Percentiles rank a stretch among this genome's conserved stretches.
Evolutionary conservation across 2,888 invertebrate species (phyloP).

Genomic region (Xiphydria camelus): DNA sequence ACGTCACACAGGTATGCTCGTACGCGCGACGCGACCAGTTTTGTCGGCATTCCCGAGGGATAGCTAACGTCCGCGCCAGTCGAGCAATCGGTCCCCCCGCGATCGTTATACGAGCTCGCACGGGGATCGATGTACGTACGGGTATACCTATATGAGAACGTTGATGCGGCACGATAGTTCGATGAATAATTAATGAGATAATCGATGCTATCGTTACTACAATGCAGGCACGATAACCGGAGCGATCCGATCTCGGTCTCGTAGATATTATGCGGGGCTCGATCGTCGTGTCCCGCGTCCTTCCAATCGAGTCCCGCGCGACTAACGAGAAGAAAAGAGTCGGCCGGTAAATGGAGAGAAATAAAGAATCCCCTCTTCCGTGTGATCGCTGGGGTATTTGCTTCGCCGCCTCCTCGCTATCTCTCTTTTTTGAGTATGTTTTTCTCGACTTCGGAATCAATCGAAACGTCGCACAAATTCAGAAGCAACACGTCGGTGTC

Average conservation of each 20-base stretch:
- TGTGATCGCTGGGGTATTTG: not conserved
- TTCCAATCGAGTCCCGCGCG: not conserved
- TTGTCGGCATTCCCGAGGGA: not conserved
- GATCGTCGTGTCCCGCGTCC: not conserved
- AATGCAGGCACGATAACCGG: conserved; percentile 11
- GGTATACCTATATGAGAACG: conserved; percentile 10
- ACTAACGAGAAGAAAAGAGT: not conserved
- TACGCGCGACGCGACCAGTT: no score
- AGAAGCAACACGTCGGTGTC: no score
- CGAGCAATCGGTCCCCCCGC: no score
- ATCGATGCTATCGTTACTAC: conserved; percentile 16
- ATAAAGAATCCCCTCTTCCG: not conserved
- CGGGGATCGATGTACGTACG: not conserved
- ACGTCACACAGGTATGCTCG: no score
- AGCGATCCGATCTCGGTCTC: not conserved
- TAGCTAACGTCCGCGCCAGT: conserved; percentile 6
- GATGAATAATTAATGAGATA: conserved; percentile 19
- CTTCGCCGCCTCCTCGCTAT: no score
- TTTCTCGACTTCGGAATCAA: no score
- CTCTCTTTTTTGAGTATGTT: no score
- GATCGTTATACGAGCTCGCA: not conserved
- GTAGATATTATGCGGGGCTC: not conserved
- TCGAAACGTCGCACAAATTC: no score
- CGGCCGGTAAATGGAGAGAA: not conserved
- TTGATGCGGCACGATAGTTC: conserved; percentile 9